Percentiles rank a stretch among this genome's conserved stretches.
phyloP scores from a whole-genome alignment of 2,797 vertebrate species.

The Coracias cyanogaster region DNA sequence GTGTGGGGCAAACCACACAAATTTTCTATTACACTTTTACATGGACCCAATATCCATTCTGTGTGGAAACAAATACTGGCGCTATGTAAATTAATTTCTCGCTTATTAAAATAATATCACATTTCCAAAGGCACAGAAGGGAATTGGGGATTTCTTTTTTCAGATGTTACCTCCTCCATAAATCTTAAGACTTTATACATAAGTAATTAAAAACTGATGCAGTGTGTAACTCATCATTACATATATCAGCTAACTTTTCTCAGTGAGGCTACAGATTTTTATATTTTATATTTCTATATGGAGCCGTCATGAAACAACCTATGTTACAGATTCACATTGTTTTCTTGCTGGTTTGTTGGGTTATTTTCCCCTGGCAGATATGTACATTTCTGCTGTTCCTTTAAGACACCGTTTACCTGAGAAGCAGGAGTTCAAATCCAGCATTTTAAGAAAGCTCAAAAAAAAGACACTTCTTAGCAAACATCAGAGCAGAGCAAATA shows the following conservation, averaged over 20 bases:
- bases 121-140: neutral
- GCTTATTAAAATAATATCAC: constrained; percentile 41
- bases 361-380: neutral
- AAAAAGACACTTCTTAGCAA: constrained; percentile 36
- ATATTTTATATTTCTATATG: neutral
- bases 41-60: neutral
- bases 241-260: neutral
- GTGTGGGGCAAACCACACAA: neutral
- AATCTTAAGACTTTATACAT: constrained; percentile 10
- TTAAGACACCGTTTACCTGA: neutral
- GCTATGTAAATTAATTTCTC: constrained; percentile 16
- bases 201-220: constrained; percentile 44
- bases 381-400: neutral
- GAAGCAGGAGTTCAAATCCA: neutral
- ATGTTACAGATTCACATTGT: neutral
- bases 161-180: constrained; percentile 15
- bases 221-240: constrained; percentile 6
- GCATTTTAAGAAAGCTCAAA: neutral
- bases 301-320: neutral
- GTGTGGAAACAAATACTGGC: neutral
- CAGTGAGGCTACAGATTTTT: neutral
- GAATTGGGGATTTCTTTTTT: constrained; percentile 20
- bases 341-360: neutral
- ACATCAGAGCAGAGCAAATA: constrained; percentile 54
- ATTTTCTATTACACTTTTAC: neutral